These are phyloP conservation scores for Drosophila falleni DNA, from an alignment of 2,888 invertebrate species.

Conservation along the genomic window DNA sequence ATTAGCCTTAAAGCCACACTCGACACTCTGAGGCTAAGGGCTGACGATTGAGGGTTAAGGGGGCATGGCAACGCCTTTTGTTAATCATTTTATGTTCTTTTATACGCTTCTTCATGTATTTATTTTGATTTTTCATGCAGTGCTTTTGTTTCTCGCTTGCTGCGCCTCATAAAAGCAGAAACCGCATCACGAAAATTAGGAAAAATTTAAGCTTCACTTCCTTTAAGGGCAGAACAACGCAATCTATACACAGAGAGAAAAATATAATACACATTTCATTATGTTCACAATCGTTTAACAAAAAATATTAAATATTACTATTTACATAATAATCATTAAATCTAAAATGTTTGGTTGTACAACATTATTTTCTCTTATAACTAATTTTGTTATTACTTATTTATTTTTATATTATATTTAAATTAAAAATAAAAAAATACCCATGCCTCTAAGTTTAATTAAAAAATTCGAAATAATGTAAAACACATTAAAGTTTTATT, in stretches of 20 bases:
- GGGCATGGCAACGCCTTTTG: conserved; percentile 30
- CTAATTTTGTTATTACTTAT: too few species aligned
- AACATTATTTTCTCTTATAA: too few species aligned
- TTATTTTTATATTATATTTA: too few species aligned
- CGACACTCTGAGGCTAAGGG: not conserved
- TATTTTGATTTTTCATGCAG: conserved; percentile 54
- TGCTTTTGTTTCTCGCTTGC: not conserved
- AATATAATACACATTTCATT: not conserved
- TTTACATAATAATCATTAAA: too few species aligned
- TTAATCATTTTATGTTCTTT: conserved; percentile 68
- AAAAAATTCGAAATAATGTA: too few species aligned
- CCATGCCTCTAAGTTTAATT: too few species aligned
- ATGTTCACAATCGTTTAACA: not conserved
- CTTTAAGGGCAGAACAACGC: conserved; percentile 52
- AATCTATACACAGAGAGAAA: not conserved
- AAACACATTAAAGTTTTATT: too few species aligned
- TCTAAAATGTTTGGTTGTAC: too few species aligned
- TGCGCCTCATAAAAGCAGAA: conserved; percentile 36
- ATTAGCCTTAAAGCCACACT: conserved; percentile 21
- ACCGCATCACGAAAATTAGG: conserved; percentile 33
- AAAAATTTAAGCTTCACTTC: conserved; percentile 64
- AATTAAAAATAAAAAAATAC: too few species aligned
- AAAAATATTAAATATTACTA: too few species aligned
- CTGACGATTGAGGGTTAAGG: too few species aligned
- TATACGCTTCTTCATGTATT: conserved; percentile 40